A percentile compares a stretch with the other conserved stretches of the same genome.
Conservation (phyloP, 2,113 vertebrate species). For the Phaethon lepturus region DNA sequence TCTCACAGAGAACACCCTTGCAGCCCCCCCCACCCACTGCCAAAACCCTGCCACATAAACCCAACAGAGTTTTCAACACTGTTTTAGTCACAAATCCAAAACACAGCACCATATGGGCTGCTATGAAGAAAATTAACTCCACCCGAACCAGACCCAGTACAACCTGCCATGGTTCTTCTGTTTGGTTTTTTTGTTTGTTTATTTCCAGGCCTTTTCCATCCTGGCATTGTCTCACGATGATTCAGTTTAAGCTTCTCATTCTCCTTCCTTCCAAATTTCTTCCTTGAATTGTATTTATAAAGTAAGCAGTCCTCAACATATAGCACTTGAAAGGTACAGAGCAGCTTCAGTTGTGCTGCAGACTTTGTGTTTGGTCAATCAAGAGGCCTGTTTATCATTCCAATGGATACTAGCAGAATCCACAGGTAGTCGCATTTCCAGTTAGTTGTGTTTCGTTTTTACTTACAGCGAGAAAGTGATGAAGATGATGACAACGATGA, state of each 20-base stretch:
- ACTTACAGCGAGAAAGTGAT: conserved; percentile 82
- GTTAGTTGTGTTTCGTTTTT: background rate
- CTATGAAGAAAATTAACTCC: background rate
- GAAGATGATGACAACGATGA: conserved; percentile 82
- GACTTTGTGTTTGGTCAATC: background rate
- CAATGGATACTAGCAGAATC: background rate
- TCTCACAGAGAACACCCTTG: background rate
- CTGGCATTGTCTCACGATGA: background rate
- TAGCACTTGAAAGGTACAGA: background rate
- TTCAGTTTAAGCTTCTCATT: background rate
- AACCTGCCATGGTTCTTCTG: background rate
- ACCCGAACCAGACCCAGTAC: background rate
- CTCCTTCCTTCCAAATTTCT: background rate
- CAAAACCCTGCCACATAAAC: background rate
- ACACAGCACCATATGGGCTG: background rate
- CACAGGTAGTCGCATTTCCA: background rate
- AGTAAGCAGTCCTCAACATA: background rate
- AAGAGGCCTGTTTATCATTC: background rate
- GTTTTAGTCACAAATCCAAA: background rate
- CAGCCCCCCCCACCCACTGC: background rate
- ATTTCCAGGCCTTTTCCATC: background rate
- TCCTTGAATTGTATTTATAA: background rate
- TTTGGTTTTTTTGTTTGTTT: background rate
- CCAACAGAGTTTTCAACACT: background rate
- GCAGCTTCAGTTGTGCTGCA: background rate